Evolutionary conservation across 2,888 invertebrate genomes (phyloP).

Genomic region (Kryphioiulus occultus): DNA sequence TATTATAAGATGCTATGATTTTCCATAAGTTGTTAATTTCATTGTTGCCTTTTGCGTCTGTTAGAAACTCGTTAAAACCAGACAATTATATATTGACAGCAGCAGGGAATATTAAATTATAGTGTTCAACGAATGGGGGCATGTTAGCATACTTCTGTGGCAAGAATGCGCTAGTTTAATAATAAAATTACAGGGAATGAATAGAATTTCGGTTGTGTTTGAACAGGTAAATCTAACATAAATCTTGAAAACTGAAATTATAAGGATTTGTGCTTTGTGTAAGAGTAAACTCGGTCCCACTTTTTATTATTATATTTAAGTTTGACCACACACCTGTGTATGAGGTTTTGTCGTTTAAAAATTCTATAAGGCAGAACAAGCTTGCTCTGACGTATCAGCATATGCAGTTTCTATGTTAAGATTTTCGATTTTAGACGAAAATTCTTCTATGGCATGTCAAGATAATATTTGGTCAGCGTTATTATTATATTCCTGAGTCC

Average conservation of each 20-base stretch:
- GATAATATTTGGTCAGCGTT: too few species aligned
- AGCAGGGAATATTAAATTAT: slow-evolving; percentile 22
- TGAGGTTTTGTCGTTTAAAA: background rate
- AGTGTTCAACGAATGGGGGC: slow-evolving; percentile 20
- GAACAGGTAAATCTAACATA: background rate
- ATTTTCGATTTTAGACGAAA: too few species aligned
- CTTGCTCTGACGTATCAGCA: too few species aligned
- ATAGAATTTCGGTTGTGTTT: background rate
- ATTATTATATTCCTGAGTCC: too few species aligned
- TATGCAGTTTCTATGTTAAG: too few species aligned
- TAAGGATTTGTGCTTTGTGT: background rate
- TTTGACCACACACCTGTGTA: background rate
- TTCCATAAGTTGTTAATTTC: slow-evolving; percentile 12
- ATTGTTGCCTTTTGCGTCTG: background rate
- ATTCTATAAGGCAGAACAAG: too few species aligned
- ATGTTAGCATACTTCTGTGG: slow-evolving; percentile 15
- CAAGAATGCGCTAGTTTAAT: slow-evolving; percentile 4
- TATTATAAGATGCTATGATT: background rate
- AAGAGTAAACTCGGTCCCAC: background rate
- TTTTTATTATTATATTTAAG: background rate
- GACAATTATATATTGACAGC: slow-evolving; percentile 35
- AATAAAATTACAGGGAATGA: slow-evolving; percentile 4
- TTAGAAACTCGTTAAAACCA: slow-evolving; percentile 1
- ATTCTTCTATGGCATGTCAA: too few species aligned
- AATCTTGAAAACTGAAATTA: slow-evolving; percentile 17